Evolutionary conservation across 2,113 vertebrate species (phyloP), one percentile per base, ranked within the genome.

Genomic region (Brachyhypopomus gauderio): DNA sequence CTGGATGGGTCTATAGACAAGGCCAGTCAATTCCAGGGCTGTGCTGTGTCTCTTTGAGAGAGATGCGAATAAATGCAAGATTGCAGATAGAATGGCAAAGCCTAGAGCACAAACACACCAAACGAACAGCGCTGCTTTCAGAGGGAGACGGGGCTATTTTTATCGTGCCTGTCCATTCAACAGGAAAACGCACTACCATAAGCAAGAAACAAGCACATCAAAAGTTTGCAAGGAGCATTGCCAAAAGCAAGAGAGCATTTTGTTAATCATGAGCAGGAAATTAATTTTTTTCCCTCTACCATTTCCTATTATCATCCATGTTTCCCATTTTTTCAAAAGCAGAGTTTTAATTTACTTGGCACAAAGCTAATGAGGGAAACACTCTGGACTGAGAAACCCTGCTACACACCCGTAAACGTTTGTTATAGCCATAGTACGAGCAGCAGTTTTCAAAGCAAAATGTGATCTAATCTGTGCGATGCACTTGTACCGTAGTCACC

Each of bases 401-500:
- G 36, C 64, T 60, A 52, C 16, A 67, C 9, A 52, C 9, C 45
- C 45, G 14, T 52, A 14, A 52, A 7, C 9, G 77, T 79, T 74
- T 48, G 79, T 83, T 79, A 79, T 59, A 75, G 71, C 52, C 23
- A 69, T 19, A 67, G n/a, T 19, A 59, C 20, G 27, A 25, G 22
- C 64, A 62, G 27, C 30, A 59, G 64, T 45, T 71, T 77, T 77
- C 74, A 77, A 72, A 79, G 70, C 38, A 16, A 73, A 84, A 80
- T 45, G 73, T 58, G 55, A 67, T 81, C 67, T 22, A 23, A 77
- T 80, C 66, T 67, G 69, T n/a, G 67, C 60, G 25, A 77, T 77
- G 52, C 69, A 83, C 64, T 79, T 76, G 23, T 60, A 36, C 41
- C 76, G 64, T 78, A 48, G 64, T 83, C 81, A 85, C 78, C 77